These are phyloP conservation scores for Pterobdella sp. DNA, from an alignment of 2,888 invertebrate species.

Conservation along the genomic window DNA sequence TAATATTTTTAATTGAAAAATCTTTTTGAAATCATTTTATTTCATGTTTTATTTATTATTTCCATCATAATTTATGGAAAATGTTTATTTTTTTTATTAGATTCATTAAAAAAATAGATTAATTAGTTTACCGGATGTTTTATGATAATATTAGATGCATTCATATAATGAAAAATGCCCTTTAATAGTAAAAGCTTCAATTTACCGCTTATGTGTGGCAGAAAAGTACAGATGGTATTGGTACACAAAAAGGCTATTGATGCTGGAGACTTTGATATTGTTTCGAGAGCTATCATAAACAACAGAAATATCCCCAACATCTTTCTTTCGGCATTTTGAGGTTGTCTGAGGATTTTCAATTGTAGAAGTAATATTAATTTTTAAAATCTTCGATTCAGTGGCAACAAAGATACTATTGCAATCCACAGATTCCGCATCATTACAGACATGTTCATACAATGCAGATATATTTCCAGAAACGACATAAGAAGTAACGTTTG, in stretches of 20 bases:
- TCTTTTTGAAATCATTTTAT: too few species aligned
- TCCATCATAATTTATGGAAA: too few species aligned
- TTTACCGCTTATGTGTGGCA: background rate
- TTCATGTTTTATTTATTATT: too few species aligned
- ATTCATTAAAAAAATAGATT: too few species aligned
- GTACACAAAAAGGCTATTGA: conserved; percentile 1
- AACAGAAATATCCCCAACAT: background rate
- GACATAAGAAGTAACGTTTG: background rate
- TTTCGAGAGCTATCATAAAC: background rate
- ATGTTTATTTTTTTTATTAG: too few species aligned
- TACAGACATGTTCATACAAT: background rate
- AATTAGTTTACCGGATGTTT: too few species aligned
- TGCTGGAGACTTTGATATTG: background rate
- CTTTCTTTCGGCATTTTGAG: too few species aligned
- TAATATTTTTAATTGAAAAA: background rate
- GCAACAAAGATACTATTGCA: background rate
- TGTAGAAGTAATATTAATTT: background rate
- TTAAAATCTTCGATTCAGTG: background rate
- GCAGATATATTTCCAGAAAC: background rate
- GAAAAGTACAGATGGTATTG: background rate
- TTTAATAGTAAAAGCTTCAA: too few species aligned
- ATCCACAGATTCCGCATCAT: background rate
- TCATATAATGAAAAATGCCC: background rate
- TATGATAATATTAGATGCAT: too few species aligned
- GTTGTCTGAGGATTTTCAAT: too few species aligned